These are phyloP conservation scores for Bucorvus abyssinicus DNA, from an alignment of 2,797 vertebrate genomes.

Conservation along the genomic window DNA sequence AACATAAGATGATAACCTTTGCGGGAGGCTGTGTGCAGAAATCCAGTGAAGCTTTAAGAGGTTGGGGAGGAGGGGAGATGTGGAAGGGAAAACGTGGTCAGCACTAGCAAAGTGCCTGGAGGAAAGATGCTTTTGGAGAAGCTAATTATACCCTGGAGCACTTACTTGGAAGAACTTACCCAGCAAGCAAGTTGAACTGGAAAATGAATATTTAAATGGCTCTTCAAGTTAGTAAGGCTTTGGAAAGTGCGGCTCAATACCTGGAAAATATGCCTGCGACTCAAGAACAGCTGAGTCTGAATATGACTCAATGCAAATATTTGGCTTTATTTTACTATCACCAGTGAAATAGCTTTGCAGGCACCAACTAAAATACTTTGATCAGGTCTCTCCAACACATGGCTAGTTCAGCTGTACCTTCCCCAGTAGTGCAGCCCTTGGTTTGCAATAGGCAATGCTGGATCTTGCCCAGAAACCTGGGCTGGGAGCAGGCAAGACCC, in stretches of 20 bases:
- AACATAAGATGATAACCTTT: slow-evolving; percentile 50
- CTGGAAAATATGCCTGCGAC: background rate
- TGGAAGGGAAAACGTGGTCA: background rate
- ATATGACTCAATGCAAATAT: background rate
- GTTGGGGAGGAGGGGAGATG: background rate
- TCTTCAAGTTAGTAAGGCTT: background rate
- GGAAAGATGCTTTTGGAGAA: slow-evolving; percentile 26
- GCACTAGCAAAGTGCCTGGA: background rate
- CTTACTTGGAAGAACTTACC: background rate
- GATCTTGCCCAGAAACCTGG: background rate
- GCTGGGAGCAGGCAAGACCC: background rate
- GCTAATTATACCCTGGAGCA: slow-evolving; percentile 22
- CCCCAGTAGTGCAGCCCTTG: background rate
- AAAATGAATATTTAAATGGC: slow-evolving; percentile 50
- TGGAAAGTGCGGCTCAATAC: background rate
- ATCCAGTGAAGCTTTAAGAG: background rate
- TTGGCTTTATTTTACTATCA: background rate
- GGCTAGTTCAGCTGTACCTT: background rate
- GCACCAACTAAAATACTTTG: background rate
- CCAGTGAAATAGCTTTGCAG: background rate
- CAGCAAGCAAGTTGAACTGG: slow-evolving; percentile 1
- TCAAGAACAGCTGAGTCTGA: background rate
- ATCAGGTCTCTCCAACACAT: background rate
- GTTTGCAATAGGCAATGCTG: background rate
- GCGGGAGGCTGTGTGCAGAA: background rate